Conservation (phyloP, 2,113 vertebrate species). For the Salvelinus fontinalis region DNA sequence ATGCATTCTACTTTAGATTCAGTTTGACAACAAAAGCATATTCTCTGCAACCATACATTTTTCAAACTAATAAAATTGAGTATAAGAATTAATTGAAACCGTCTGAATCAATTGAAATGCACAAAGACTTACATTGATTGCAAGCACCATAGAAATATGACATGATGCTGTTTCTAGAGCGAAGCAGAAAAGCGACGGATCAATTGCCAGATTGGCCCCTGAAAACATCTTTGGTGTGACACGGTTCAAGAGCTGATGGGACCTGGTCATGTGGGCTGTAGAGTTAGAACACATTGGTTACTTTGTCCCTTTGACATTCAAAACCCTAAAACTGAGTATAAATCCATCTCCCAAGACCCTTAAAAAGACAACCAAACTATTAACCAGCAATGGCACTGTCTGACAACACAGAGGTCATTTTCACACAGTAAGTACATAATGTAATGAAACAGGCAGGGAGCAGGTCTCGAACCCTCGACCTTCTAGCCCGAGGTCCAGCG, state of each 20-base stretch:
- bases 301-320: background rate
- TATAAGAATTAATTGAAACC: background rate
- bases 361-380: background rate
- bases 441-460: too few relatives aligned
- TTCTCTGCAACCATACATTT: background rate
- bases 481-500: too few relatives aligned
- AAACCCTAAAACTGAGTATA: background rate
- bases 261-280: background rate
- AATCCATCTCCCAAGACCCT: background rate
- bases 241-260: background rate
- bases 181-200: background rate
- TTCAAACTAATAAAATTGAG: background rate
- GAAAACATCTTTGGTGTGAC: background rate
- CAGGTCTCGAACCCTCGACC: too few relatives aligned
- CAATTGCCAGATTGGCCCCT: background rate
- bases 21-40: background rate
- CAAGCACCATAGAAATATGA: background rate
- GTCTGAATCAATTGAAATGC: background rate
- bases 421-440: background rate
- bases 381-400: background rate
- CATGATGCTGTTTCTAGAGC: background rate
- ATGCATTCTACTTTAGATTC: slow-evolving; percentile 40
- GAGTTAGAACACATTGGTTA: background rate
- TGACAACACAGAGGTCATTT: background rate
- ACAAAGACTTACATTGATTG: background rate